phyloP scores from a whole-genome alignment of 2,797 vertebrate genomes.

The Borostomias antarcticus region DNA sequence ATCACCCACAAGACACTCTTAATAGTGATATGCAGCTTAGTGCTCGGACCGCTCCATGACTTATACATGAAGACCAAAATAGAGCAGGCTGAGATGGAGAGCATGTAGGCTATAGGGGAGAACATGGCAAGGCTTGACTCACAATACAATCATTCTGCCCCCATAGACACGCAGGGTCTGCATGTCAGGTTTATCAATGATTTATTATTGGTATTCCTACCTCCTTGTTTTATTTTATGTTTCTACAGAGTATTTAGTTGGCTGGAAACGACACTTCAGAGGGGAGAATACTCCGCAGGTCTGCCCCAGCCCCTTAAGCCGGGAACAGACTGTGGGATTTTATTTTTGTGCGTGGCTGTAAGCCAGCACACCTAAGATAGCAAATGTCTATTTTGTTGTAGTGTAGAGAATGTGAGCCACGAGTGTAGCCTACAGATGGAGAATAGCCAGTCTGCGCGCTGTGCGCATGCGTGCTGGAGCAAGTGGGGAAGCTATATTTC shows the following conservation, averaged over 20 bases:
- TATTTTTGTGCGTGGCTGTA: too few species aligned
- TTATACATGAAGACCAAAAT: slow-evolving; percentile 47
- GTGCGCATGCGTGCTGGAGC: too few species aligned
- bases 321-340: too few species aligned
- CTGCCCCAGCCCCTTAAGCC: too few species aligned
- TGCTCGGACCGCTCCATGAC: slow-evolving; percentile 30
- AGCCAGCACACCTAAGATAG: too few species aligned
- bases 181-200: slow-evolving; percentile 30
- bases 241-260: slow-evolving; percentile 40
- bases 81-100: slow-evolving; percentile 25
- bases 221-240: slow-evolving; percentile 34
- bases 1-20: slow-evolving; percentile 20
- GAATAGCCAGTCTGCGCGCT: too few species aligned
- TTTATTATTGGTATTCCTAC: slow-evolving; percentile 20
- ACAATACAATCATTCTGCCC: slow-evolving; percentile 14
- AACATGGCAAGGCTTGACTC: slow-evolving; percentile 29
- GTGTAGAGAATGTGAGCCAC: too few species aligned
- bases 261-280: slow-evolving; percentile 30
- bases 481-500: too few species aligned
- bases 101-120: not conserved
- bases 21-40: slow-evolving; percentile 26
- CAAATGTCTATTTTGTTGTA: too few species aligned
- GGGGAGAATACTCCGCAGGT: slow-evolving; percentile 31
- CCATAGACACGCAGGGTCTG: not conserved
- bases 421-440: too few species aligned